phyloP scores from a whole-genome alignment of 2,113 vertebrate species.

The Indicator maculatus region DNA sequence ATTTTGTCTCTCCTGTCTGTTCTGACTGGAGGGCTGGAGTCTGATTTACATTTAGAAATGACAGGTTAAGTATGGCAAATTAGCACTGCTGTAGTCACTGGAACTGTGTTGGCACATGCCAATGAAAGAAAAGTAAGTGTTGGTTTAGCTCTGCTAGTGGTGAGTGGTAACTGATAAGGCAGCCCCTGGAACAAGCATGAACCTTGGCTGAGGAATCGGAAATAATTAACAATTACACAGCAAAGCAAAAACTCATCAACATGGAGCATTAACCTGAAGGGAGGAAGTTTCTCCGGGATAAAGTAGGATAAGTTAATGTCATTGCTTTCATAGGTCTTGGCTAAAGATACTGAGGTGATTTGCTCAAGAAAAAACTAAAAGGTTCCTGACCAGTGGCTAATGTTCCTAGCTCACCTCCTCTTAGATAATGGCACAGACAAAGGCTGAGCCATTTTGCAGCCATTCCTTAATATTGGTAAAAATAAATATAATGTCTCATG shows the following conservation, averaged over 20 bases:
- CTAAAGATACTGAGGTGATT: background rate
- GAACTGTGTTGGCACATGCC: background rate
- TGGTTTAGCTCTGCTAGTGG: background rate
- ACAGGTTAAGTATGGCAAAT: background rate
- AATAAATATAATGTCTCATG: background rate
- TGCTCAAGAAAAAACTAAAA: background rate
- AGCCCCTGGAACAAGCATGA: background rate
- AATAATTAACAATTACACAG: background rate
- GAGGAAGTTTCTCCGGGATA: background rate
- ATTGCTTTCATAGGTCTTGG: background rate
- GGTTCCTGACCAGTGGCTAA: background rate
- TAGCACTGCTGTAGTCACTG: background rate
- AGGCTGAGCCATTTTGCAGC: background rate
- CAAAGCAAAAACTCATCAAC: slow-evolving; percentile 22
- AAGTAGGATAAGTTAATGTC: background rate
- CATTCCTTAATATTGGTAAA: background rate
- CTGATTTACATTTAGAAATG: background rate
- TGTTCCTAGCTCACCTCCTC: background rate
- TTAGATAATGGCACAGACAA: background rate
- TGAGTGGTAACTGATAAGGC: background rate
- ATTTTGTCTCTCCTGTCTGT: background rate
- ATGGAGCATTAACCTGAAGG: slow-evolving; percentile 14
- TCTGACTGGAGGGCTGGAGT: background rate
- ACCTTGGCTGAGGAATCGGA: background rate
- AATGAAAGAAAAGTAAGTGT: background rate